These are phyloP conservation scores for Neodon shergylaensis DNA, from an alignment of 2,113 vertebrate species.

Conservation along the genomic window DNA sequence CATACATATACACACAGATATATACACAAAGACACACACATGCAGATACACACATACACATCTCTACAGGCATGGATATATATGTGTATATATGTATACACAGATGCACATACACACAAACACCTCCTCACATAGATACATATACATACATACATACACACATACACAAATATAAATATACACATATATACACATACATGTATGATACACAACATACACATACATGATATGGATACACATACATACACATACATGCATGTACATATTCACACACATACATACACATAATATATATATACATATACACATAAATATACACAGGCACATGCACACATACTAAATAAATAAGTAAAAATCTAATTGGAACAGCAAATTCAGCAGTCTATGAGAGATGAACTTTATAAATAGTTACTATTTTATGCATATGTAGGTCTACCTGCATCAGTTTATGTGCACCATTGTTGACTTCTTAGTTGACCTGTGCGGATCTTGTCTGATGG, in stretches of 20 bases:
- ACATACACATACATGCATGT: no score
- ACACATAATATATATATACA: no score
- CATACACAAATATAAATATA: no score
- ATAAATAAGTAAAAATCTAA: neutral
- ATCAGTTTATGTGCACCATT: neutral
- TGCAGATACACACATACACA: neutral
- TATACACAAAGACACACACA: neutral
- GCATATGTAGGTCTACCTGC: no score
- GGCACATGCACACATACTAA: neutral
- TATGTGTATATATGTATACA: neutral
- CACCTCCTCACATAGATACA: neutral
- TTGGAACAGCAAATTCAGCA: slow-evolving; percentile 13
- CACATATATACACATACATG: no score
- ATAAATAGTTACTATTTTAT: neutral
- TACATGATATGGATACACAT: no score
- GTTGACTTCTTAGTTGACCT: neutral
- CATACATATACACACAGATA: neutral
- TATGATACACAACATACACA: neutral
- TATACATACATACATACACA: neutral
- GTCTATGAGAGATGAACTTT: neutral
- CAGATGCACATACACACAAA: neutral
- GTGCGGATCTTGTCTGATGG: neutral
- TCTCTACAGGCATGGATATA: neutral
- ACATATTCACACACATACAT: neutral
- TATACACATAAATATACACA: neutral